Conservation (phyloP, 2,888 invertebrate species). For the Stenodera caucasica region DNA sequence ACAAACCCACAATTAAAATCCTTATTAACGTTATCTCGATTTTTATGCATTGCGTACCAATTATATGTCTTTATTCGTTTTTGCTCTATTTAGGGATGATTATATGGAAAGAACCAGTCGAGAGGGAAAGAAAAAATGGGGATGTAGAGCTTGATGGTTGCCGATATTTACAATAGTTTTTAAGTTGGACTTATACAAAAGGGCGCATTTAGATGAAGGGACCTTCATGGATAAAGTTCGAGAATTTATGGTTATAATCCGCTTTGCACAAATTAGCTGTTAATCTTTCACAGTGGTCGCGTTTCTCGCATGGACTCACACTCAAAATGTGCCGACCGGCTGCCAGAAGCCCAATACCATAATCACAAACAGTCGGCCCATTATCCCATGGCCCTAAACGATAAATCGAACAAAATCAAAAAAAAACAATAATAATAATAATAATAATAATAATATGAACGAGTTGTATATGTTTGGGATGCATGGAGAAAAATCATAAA, state of each 20-base stretch:
- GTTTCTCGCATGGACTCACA: constrained; percentile 47
- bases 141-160: background rate
- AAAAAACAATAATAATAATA: constrained; percentile 2
- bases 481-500: constrained; percentile 25
- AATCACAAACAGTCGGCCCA: constrained; percentile 18
- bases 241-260: constrained; percentile 45
- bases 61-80: constrained; percentile 2
- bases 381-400: background rate
- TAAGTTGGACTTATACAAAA: background rate
- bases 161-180: background rate
- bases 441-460: no score
- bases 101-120: background rate
- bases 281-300: constrained; percentile 47
- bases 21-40: background rate
- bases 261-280: constrained; percentile 50
- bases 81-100: background rate
- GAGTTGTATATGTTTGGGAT: no score
- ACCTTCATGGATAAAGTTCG: constrained; percentile 31
- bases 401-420: background rate
- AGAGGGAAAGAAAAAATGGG: background rate
- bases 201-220: background rate
- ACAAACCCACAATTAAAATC: background rate
- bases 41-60: background rate
- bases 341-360: constrained; percentile 27
- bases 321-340: constrained; percentile 36